A percentile compares a stretch with the other conserved stretches of the same genome.
These are phyloP conservation scores for Bombus sibiricus DNA, from an alignment of 1,140 invertebrate species.

Conservation along the genomic window DNA sequence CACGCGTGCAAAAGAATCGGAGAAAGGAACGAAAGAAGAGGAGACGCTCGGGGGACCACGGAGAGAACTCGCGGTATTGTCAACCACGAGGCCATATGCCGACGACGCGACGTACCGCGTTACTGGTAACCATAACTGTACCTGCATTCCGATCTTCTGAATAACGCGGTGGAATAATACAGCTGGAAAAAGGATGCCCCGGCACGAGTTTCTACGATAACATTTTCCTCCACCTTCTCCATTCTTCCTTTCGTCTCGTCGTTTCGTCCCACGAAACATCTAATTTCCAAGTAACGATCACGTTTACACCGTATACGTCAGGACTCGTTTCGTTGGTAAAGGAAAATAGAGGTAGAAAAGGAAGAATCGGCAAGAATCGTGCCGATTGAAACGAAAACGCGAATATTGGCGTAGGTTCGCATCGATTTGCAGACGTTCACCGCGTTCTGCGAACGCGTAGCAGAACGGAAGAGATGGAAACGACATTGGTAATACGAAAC, in stretches of 20 bases:
- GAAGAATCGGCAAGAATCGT: no score
- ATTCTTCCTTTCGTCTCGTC: not conserved
- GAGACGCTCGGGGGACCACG: conserved; percentile 16
- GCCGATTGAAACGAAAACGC: no score
- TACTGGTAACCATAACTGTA: conserved; percentile 79
- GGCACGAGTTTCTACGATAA: no score
- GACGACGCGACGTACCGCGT: conserved; percentile 63
- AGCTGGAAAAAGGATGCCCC: conserved; percentile 43
- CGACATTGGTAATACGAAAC: not conserved
- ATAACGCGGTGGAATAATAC: conserved; percentile 63
- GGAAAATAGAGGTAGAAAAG: no score
- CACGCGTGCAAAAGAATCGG: conserved; percentile 59
- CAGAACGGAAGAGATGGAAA: not conserved
- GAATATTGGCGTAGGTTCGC: no score
- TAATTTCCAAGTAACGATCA: no score
- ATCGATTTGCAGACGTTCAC: no score
- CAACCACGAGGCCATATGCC: conserved; percentile 57
- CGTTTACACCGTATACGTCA: no score
- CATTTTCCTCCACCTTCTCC: not conserved
- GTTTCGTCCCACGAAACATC: no score
- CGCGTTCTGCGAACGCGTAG: no score
- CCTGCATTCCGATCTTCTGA: conserved; percentile 76
- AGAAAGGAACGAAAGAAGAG: conserved; percentile 34
- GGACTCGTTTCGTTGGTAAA: no score
- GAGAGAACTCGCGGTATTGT: conserved; percentile 74